Base-by-base conservation (phyloP, 2,888 invertebrate genomes). In the Trissolcus japonicus region DNA sequence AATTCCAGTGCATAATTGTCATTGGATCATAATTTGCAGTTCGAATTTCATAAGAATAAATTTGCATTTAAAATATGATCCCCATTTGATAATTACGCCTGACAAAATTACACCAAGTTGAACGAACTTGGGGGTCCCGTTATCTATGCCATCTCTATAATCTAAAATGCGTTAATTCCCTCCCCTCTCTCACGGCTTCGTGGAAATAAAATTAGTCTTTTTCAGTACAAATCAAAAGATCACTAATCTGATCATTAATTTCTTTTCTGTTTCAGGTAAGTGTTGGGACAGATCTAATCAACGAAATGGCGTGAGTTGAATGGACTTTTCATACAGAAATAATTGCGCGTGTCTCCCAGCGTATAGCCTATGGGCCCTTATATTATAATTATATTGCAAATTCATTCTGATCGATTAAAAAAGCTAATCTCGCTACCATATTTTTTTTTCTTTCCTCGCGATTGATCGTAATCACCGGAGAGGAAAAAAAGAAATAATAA, bases 401-500 rank as follows among this genome's bases (percentile, higher is more conserved):
- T 46, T 46, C 46, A 46, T 6, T 16, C 16, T 14, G 46, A 46
- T 46, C 46, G 46, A 46, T 46, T 14, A 14, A 46, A 46, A 46
- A 46, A 6, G 25, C 25, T 11, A 35, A 35, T 7, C 35, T 46
- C 6, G 6, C 14, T 16, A 46, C 6, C 46, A 11, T 19, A 19
- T 19, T 46, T 46, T n/a, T 16, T 16, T 13, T n/a, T 46, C 16
- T 16, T 11, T 13, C 9, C n/a, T 46, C 11, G 46, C 46, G 11
- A 46, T 46, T 16, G 16, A 46, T n/a, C 14, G 14, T 16, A 46
- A 16, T 16, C n/a, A 6, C n/a, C n/a, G n/a, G 14, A 2, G 46
- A 46, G 16, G n/a, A 54, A 46, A 46, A 72, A 57, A 59, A 9
- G n/a, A 61, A 63, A 13, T 48, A 60, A 35, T 35, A 35, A 35